Conservation (phyloP, 2,888 invertebrate species). For the Panorpa germanica region DNA sequence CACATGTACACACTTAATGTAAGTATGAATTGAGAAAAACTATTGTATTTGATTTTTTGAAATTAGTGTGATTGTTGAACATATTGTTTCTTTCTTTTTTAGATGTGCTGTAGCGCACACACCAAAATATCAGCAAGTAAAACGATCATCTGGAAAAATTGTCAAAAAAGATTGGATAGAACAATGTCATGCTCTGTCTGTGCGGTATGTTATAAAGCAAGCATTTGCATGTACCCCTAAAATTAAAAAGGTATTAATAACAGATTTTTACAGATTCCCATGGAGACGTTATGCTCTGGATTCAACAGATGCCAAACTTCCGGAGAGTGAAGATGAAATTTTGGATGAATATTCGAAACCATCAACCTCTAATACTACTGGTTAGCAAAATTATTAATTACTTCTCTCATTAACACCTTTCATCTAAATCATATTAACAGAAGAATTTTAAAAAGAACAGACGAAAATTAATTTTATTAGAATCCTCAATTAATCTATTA, state of each 20-base stretch:
- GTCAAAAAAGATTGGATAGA: constrained; percentile 58
- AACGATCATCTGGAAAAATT: constrained; percentile 36
- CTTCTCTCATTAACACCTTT: too few relatives aligned
- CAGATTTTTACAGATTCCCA: constrained; percentile 14
- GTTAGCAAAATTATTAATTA: too few relatives aligned
- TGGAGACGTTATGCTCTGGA: constrained; percentile 23
- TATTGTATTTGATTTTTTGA: constrained; percentile 5
- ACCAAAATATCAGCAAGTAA: constrained; percentile 64
- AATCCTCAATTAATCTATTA: too few relatives aligned
- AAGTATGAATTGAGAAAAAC: constrained; percentile 19
- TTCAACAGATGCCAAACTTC: constrained; percentile 14
- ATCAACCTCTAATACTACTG: too few relatives aligned
- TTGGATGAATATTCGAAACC: constrained; percentile 16
- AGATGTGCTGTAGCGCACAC: constrained; percentile 83
- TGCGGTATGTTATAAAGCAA: too few relatives aligned
- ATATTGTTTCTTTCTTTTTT: constrained; percentile 16
- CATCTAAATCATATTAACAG: too few relatives aligned
- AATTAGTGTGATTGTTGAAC: constrained; percentile 6
- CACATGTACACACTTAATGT: constrained; percentile 73
- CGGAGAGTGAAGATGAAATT: constrained; percentile 23
- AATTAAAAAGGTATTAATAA: not conserved
- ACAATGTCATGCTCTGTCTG: constrained; percentile 41
- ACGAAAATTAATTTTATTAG: too few relatives aligned
- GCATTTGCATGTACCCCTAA: not conserved
- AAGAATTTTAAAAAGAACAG: too few relatives aligned